Conservation (phyloP, 2,797 vertebrate genomes). For the Neosilurus hyrtlii region DNA sequence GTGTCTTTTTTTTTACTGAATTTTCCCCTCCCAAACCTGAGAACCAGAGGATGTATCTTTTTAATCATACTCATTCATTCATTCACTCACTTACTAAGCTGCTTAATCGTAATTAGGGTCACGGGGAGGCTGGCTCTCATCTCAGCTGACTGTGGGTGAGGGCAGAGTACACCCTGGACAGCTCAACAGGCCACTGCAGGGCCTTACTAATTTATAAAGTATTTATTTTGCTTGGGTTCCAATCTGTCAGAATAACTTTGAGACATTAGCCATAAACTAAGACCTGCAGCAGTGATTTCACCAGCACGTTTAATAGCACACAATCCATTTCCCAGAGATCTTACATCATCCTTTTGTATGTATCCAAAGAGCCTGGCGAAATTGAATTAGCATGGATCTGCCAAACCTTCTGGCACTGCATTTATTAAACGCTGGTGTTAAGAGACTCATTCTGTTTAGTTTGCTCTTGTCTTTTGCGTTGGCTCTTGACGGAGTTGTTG, state of each 20-base stretch:
- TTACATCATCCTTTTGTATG: conserved; percentile 49
- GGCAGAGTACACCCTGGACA: too few species aligned
- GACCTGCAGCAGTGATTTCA: conserved; percentile 37
- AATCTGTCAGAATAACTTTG: conserved; percentile 37
- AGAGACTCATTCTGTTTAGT: conserved; percentile 25
- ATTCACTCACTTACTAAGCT: too few species aligned
- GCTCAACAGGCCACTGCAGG: too few species aligned
- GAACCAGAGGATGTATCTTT: conserved; percentile 15
- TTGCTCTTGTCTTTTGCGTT: conserved; percentile 23
- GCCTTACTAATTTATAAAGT: too few species aligned
- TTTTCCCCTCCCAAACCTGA: conserved; percentile 19
- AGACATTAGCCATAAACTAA: conserved; percentile 35
- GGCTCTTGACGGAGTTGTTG: conserved; percentile 36
- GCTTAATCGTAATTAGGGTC: too few species aligned
- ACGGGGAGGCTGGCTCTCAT: too few species aligned
- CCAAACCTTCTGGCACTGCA: conserved; percentile 33
- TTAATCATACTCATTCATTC: conserved; percentile 12
- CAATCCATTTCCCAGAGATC: conserved; percentile 32
- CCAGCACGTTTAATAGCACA: conserved; percentile 45
- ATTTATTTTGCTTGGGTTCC: conserved; percentile 48
- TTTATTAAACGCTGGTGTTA: conserved; percentile 24
- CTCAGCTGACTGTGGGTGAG: too few species aligned
- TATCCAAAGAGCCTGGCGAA: conserved; percentile 25
- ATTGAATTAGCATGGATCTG: conserved; percentile 43
- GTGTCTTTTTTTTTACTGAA: conserved; percentile 14